These are phyloP conservation scores for Phenganax stokvisi DNA, from an alignment of 92 coral and sea anemone genomes.

Conservation along the genomic window DNA sequence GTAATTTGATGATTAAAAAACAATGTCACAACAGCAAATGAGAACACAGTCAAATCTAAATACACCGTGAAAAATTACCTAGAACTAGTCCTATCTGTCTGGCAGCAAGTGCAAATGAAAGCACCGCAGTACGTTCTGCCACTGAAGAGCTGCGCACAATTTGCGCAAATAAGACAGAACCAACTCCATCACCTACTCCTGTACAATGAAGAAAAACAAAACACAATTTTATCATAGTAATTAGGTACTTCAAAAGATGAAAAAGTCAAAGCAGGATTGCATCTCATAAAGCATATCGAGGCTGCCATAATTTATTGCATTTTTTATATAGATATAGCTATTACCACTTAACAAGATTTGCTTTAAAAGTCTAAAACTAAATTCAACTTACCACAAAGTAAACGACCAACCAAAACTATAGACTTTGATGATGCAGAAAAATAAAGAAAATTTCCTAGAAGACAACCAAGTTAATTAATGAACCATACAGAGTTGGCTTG, in stretches of 20 bases:
- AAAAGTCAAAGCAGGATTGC: no score
- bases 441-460: slow-evolving; percentile 83
- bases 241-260: no score
- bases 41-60: neutral
- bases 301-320: no score
- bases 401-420: slow-evolving; percentile 76
- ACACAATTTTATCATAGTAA: neutral
- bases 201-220: neutral
- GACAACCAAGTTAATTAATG: neutral
- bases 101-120: slow-evolving; percentile 77
- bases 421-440: slow-evolving; percentile 88
- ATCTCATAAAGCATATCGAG: no score
- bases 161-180: slow-evolving; percentile 87
- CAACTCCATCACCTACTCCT: slow-evolving; percentile 96
- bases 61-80: slow-evolving; percentile 47
- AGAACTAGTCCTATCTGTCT: slow-evolving; percentile 82
- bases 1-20: neutral
- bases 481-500: neutral
- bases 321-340: no score
- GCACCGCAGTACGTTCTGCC: slow-evolving; percentile 80
- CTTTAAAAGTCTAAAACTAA: no score
- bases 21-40: neutral
- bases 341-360: no score
- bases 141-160: slow-evolving; percentile 85
- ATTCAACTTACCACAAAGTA: slow-evolving; percentile 63